phyloP scores from a whole-genome alignment of 2,113 vertebrate genomes.

The Ochotona princeps region DNA sequence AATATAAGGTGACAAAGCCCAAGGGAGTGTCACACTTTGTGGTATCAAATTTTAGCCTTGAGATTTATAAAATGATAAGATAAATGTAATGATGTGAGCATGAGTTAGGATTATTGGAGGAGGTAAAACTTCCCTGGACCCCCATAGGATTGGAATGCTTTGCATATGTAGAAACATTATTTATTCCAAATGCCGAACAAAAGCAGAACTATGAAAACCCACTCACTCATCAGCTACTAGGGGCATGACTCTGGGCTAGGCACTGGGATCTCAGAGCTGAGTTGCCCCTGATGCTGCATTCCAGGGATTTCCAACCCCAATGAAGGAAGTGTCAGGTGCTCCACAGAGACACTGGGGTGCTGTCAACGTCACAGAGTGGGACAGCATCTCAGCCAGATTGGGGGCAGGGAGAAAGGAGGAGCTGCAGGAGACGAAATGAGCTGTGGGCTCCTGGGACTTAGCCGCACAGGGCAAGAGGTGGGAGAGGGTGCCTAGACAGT shows the following conservation, averaged over 20 bases:
- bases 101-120: neutral
- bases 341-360: neutral
- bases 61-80: slow-evolving; percentile 27
- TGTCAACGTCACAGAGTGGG: neutral
- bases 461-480: neutral
- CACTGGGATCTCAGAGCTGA: neutral
- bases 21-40: neutral
- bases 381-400: neutral
- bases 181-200: neutral
- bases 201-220: neutral
- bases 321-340: neutral
- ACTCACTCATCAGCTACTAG: neutral
- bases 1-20: slow-evolving; percentile 44
- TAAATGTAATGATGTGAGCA: neutral
- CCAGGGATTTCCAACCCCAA: neutral
- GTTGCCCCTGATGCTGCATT: neutral
- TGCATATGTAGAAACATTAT: neutral
- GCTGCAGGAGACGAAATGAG: neutral
- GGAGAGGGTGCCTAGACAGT: neutral
- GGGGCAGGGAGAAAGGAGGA: neutral
- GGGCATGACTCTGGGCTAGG: neutral
- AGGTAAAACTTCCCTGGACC: neutral
- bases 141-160: neutral
- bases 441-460: neutral
- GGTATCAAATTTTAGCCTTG: neutral